Percentiles rank a stretch among this genome's conserved stretches.
phyloP scores from a whole-genome alignment of 2,113 vertebrate genomes.

The Sylvicapra grimmia region DNA sequence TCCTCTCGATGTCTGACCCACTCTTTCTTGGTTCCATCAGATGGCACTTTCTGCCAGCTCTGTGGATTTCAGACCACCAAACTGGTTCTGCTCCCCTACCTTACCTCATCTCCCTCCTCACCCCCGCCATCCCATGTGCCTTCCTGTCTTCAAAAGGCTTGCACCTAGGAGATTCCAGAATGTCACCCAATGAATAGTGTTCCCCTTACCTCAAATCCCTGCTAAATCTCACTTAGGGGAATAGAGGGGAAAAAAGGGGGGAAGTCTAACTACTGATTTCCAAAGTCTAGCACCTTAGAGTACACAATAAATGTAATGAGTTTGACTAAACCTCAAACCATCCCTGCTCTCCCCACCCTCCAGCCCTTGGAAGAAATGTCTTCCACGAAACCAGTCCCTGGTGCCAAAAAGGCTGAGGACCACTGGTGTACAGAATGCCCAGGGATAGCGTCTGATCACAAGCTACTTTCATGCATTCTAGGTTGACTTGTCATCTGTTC shows the following conservation, averaged over 20 bases:
- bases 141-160: neutral
- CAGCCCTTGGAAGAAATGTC: neutral
- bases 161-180: neutral
- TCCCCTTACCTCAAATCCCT: neutral
- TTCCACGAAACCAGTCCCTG: neutral
- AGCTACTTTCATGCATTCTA: neutral
- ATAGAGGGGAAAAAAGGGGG: rapidly evolving
- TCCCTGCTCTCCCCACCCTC: neutral
- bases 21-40: neutral
- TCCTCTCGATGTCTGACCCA: neutral
- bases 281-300: neutral
- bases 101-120: neutral
- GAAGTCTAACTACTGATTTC: neutral
- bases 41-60: neutral
- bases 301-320: neutral
- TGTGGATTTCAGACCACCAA: neutral
- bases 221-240: neutral
- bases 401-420: neutral
- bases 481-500: neutral
- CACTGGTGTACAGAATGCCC: neutral
- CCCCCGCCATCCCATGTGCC: neutral
- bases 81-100: neutral
- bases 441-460: neutral
- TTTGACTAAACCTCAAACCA: neutral
- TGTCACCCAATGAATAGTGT: neutral